Evolutionary conservation across 2,113 vertebrate genomes (phyloP), one percentile per base, ranked within the genome.

Genomic region (Pelecanus crispus): DNA sequence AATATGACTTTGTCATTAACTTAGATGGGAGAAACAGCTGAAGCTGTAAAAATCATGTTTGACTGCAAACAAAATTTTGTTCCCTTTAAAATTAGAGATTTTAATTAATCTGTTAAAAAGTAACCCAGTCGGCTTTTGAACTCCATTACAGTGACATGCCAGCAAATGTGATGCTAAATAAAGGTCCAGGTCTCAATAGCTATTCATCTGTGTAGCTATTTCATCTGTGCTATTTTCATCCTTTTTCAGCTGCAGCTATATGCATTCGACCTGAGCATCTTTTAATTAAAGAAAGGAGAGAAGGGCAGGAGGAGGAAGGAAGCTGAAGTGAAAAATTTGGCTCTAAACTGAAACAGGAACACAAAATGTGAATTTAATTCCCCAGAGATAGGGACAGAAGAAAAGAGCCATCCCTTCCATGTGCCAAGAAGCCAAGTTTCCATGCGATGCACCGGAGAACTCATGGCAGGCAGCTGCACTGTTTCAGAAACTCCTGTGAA

Each of bases 341-440:
- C 88, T 94, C 20, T 32, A 92, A 92, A 87, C 10, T n/a, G 81
- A 87, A 58, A 70, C 56, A 77, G 78, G 45, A 92, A 94, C 63
- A 66, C 13, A 79, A 75, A 83, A 87, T 42, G 44, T 78, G 73
- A 87, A 71, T 79, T 90, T 88, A 83, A 92, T 91, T 93, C 88
- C 52, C 67, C 72, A 85, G 82, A 89, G 38, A 75, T 0, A 0
- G 38, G 61, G 34, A 55, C 29, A 93, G 71, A 90, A 92, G 66
- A 73, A 90, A 94, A 80, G 22, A 85, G 21, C 47, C 3, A 3
- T 79, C 61, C 66, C 16, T 88, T 68, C 74, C 49, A 40, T 5
- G 16, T 34, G 40, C 82, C 66, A 90, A 92, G 65, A 94, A 91
- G 65, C 80, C 66, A 88, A 79, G 81, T 97, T 97, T 95, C 94